These are phyloP conservation scores for Lepidurus apus DNA, from an alignment of 1,140 invertebrate species.

Conservation along the genomic window DNA sequence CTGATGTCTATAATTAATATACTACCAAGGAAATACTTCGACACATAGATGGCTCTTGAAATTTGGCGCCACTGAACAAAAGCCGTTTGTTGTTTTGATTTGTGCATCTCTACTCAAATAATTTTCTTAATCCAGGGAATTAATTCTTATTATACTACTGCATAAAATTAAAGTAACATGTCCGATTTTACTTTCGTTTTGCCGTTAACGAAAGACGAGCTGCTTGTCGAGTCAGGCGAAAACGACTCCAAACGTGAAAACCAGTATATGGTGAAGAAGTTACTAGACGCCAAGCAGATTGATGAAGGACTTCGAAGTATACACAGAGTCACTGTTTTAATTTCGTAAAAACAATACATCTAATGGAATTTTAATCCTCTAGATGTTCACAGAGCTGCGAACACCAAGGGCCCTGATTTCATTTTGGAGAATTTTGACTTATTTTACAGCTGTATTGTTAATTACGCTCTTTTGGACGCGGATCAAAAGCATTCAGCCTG, in stretches of 20 bases:
- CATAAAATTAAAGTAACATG: neutral
- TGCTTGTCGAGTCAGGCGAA: neutral
- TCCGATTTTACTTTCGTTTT: neutral
- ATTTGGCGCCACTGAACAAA: neutral
- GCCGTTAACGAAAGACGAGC: neutral
- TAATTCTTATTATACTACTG: no score
- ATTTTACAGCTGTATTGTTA: conserved; percentile 1
- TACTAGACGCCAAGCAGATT: neutral
- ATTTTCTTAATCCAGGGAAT: no score
- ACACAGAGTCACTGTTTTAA: neutral
- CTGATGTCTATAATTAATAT: neutral
- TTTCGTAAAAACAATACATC: neutral
- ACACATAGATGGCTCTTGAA: neutral
- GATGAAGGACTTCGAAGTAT: neutral
- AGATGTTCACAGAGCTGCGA: neutral
- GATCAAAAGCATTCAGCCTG: neutral
- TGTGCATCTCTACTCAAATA: no score
- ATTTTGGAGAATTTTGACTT: neutral
- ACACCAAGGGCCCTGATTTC: neutral
- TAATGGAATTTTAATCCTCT: neutral
- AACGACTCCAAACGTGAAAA: neutral
- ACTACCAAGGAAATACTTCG: neutral
- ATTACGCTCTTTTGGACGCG: neutral
- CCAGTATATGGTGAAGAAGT: neutral
- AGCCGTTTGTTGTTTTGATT: neutral